phyloP scores from a whole-genome alignment of 2,113 vertebrate species.

The Copsychus sechellarum region DNA sequence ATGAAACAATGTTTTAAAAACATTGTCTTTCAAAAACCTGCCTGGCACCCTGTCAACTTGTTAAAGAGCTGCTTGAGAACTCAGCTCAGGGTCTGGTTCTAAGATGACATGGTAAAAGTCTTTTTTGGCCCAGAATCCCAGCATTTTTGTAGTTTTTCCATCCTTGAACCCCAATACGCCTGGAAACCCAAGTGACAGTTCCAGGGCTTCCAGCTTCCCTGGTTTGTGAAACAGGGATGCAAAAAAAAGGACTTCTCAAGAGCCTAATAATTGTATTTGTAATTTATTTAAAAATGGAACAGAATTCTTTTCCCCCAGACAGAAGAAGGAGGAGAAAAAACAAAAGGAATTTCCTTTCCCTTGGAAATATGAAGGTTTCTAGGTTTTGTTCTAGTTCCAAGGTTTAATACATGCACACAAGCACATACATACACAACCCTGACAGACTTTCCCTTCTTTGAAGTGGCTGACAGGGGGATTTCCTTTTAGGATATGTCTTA shows the following conservation, averaged over 20 bases:
- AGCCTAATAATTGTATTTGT: background rate
- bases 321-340: background rate
- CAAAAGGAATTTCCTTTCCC: slow-evolving; percentile 40
- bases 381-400: slow-evolving; percentile 39
- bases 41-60: background rate
- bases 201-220: background rate
- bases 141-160: background rate
- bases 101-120: background rate
- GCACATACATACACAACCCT: background rate
- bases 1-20: background rate
- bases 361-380: background rate
- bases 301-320: background rate
- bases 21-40: background rate
- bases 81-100: background rate
- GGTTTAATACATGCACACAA: background rate
- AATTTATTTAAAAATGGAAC: background rate
- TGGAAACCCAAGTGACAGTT: background rate
- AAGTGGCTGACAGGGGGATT: slow-evolving; percentile 35
- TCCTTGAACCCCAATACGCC: background rate
- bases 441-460: slow-evolving; percentile 18
- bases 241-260: background rate
- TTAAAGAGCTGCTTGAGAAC: background rate
- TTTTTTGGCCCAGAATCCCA: background rate
- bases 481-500: slow-evolving; percentile 50
- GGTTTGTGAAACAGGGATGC: rapidly evolving